Base-by-base conservation (phyloP, 2,888 invertebrate species). In the Quadroppia sp. region DNA sequence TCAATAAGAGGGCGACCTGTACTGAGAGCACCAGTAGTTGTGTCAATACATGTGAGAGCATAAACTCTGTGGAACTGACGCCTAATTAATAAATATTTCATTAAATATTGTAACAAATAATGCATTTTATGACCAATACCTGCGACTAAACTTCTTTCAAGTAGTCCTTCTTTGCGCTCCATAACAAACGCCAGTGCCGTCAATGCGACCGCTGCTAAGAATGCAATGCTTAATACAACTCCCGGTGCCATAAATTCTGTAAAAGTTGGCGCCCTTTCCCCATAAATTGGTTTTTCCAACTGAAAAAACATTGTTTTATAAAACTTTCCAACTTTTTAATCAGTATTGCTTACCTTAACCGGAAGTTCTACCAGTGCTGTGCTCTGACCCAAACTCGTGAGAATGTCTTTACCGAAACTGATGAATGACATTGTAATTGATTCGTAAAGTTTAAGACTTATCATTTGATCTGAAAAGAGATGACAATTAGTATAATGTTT, bases 241-340 rank as follows among this genome's bases (percentile, higher is more conserved):
- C 95, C 95, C 59, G 95, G 95, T 17, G 95, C 95, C 76, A 96
- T 95, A 83, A 95, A 96, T 83, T 95, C 94, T 0, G 94, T 94
- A 81, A 96, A 96, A 17, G 91, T 93, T 2, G 95, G 94, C 64
- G 72, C 53, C 25, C 30, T 30, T 3, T 74, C 56, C 23, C 78
- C 78, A 75, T 78, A 78, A 20, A 78, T 71, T 6, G 78, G 78
- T 17, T 74, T 71, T 59, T 64, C 76, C 0, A 78, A 23, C 74
- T 77, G 36, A 15, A 1, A 25, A 30, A 15, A n/a, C n/a, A n/a
- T n/a, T n/a, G n/a, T n/a, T n/a, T n/a, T n/a, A n/a, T n/a, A n/a
- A n/a, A n/a, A n/a, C 36, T 36, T 36, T 9, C 36, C 36, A 2
- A 56, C 30, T n/a, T 48, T 48, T 45, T 2, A 9, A 78, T 75